phyloP scores from a whole-genome alignment of 2,797 vertebrate genomes.

The Atherinosoma microstoma region DNA sequence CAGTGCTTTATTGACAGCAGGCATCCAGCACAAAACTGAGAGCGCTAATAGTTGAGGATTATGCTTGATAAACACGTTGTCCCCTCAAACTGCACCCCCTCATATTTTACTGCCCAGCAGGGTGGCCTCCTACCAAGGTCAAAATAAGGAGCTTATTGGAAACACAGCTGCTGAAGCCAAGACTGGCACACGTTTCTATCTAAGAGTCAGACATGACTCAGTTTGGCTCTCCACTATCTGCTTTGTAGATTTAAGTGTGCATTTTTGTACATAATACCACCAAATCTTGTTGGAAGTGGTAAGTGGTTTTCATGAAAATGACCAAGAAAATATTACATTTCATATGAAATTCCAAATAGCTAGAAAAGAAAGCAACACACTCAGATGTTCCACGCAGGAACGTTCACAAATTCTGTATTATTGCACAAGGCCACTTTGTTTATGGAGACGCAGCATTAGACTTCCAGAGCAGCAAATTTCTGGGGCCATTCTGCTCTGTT shows the following conservation, averaged over 20 bases:
- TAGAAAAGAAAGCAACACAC: slow-evolving; percentile 14
- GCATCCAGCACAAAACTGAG: slow-evolving; percentile 56
- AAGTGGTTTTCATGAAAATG: slow-evolving; percentile 30
- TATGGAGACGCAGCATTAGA: slow-evolving; percentile 31
- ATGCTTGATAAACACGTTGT: slow-evolving; percentile 69
- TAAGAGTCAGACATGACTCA: slow-evolving; percentile 35
- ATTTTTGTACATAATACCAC: slow-evolving; percentile 32
- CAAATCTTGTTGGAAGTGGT: slow-evolving; percentile 12
- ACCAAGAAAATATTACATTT: slow-evolving; percentile 1
- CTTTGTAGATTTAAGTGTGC: slow-evolving; percentile 58
- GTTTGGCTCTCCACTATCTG: slow-evolving; percentile 53
- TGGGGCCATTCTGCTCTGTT: slow-evolving; percentile 61
- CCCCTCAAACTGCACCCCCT: slow-evolving; percentile 34
- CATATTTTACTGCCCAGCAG: slow-evolving; percentile 53
- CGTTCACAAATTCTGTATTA: slow-evolving; percentile 2
- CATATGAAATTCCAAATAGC: slow-evolving; percentile 1
- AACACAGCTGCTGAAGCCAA: slow-evolving; percentile 51
- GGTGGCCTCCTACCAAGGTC: slow-evolving; percentile 69
- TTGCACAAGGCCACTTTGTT: slow-evolving; percentile 19
- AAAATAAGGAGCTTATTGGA: slow-evolving; percentile 49
- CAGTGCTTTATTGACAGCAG: slow-evolving; percentile 75
- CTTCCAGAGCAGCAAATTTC: slow-evolving; percentile 50
- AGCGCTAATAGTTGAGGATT: slow-evolving; percentile 69
- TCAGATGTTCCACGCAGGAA: neutral
- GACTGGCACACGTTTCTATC: slow-evolving; percentile 39